phyloP scores from a whole-genome alignment of 1,140 invertebrate genomes.

The Wiebesia pumilae region DNA sequence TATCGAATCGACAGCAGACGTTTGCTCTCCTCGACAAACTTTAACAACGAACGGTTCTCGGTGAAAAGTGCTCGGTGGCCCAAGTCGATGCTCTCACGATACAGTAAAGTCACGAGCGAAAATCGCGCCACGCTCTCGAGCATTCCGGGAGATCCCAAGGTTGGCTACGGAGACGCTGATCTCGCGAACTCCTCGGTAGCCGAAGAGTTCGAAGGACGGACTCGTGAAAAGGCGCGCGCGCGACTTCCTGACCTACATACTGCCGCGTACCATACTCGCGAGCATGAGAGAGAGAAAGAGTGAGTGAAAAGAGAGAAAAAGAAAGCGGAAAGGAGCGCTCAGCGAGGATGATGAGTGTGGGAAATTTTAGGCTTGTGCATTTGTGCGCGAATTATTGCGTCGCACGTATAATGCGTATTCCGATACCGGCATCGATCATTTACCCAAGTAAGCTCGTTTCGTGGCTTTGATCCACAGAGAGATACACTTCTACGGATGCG shows the following conservation, averaged over 20 bases:
- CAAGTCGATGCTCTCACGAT: too few relatives aligned
- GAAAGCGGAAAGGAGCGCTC: constrained; percentile 37
- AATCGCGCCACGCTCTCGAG: too few relatives aligned
- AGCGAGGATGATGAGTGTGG: constrained; percentile 11
- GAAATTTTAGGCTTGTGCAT: not conserved
- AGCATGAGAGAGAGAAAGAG: constrained; percentile 3
- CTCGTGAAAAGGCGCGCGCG: constrained; percentile 8
- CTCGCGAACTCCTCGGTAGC: not conserved
- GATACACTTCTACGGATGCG: not conserved
- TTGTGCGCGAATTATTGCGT: not conserved
- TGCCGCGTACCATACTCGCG: not conserved
- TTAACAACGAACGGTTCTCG: not conserved
- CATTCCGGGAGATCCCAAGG: not conserved
- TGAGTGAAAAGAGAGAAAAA: constrained; percentile 14
- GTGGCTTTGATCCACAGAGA: not conserved
- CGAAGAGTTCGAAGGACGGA: not conserved
- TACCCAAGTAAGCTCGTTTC: not conserved
- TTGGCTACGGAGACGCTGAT: not conserved
- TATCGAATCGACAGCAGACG: not conserved
- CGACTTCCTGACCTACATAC: constrained; percentile 49
- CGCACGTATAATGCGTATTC: not conserved
- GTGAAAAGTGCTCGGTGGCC: not conserved
- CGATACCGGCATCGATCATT: not conserved
- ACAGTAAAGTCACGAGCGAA: too few relatives aligned
- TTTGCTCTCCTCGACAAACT: not conserved